Evolutionary conservation across 2,888 invertebrate genomes (phyloP), one percentile per base, ranked within the genome.

Genomic region (Caenorhabditis sp.): DNA sequence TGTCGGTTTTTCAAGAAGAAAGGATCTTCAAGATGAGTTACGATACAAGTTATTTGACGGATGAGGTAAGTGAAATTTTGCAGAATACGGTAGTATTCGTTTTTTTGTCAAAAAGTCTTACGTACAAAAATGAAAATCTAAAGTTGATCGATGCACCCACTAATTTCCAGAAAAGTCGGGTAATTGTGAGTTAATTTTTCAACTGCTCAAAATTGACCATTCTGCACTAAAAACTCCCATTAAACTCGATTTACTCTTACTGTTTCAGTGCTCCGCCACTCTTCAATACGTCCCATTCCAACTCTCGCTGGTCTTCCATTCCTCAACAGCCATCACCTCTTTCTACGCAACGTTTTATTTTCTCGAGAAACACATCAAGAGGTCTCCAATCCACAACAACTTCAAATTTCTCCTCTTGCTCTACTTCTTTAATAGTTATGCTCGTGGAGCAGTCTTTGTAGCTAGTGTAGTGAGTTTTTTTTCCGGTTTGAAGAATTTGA

Each of bases 321-420:
- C 47, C 0, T n/a, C 49, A 1, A 26, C 35, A 10, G 47, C 59
- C 4, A 35, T 72, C 16, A 26, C 35, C 12, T 72, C 72, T 1
- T 35, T 72, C 19, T 72, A 31, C 26, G 19, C 72, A 14, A 72
- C 49, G 5, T 61, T 35, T 19, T 49, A 72, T 31, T 72, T 72
- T 35, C 35, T 61, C 1, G 24, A 72, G 14, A 59, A 47, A 35
- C 38, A 72, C 41, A 61, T 72, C 10, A 44, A 72, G 7, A 19
- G 16, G 6, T 72, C 72, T 4, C 35, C 72, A n/a, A 72, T 72
- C n/a, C 72, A 72, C 31, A 28, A 19, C 0, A 72, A 72, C 35
- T 72, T 72, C 35, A 72, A 72, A 22, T 49, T 61, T 35, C 35
- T 72, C 2, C 24, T 72, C 2, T 5, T 61, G 16, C 8, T 61